These are phyloP conservation scores for Halichoeres trimaculatus DNA, from an alignment of 2,113 vertebrate species.

Conservation along the genomic window DNA sequence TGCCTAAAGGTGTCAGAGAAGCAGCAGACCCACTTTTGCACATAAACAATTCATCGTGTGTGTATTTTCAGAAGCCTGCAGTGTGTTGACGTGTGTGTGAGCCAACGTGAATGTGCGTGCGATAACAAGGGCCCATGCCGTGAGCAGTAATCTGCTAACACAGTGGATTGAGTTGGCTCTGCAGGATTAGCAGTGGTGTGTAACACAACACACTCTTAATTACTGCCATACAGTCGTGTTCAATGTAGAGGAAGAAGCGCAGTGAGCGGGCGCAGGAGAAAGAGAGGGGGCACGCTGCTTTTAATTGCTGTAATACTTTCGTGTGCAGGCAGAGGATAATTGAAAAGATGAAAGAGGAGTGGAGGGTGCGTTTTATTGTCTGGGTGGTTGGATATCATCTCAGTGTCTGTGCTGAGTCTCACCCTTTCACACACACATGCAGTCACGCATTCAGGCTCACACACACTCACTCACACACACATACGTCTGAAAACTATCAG, in stretches of 20 bases:
- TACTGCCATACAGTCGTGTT: slow-evolving; percentile 69
- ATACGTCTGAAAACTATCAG: slow-evolving; percentile 33
- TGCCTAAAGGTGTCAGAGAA: slow-evolving; percentile 50
- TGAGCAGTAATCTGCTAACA: slow-evolving; percentile 72
- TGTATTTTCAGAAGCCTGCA: slow-evolving; percentile 12
- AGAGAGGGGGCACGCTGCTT: slow-evolving; percentile 14
- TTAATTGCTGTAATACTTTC: slow-evolving; percentile 53
- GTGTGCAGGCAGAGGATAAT: slow-evolving; percentile 26
- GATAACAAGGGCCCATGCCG: slow-evolving; percentile 67
- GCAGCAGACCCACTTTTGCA: slow-evolving; percentile 43
- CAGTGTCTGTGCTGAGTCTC: slow-evolving; percentile 6
- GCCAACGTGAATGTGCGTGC: background rate
- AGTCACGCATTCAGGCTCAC: background rate
- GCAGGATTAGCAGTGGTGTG: slow-evolving; percentile 75
- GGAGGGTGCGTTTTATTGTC: slow-evolving; percentile 9
- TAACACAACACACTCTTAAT: slow-evolving; percentile 73
- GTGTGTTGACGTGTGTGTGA: slow-evolving; percentile 8
- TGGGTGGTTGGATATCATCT: slow-evolving; percentile 16
- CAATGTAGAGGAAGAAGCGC: slow-evolving; percentile 41
- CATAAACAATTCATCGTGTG: slow-evolving; percentile 67
- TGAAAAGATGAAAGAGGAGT: slow-evolving; percentile 50
- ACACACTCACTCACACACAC: slow-evolving; percentile 1
- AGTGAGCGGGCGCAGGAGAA: background rate
- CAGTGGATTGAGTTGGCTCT: slow-evolving; percentile 67
- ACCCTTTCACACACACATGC: background rate